A percentile compares a stretch with the other conserved stretches of the same genome.
Evolutionary conservation across 2,888 invertebrate genomes (phyloP).

Genomic region (Lacanobia oleracea): DNA sequence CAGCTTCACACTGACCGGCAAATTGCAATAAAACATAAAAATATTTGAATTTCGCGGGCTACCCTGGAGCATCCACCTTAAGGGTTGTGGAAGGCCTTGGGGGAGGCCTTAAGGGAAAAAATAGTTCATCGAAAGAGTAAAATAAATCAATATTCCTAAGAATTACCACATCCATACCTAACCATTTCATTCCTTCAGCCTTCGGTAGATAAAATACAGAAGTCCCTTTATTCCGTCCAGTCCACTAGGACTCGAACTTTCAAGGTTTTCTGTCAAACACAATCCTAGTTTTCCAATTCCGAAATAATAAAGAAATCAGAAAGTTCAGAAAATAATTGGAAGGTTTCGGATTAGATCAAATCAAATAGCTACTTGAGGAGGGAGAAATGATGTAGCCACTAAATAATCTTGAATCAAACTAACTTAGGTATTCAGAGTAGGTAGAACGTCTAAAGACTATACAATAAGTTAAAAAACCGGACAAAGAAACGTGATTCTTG

Average conservation of each 20-base stretch:
- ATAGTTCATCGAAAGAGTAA: too few species aligned
- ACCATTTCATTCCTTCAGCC: background rate
- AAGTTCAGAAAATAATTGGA: constrained; percentile 9
- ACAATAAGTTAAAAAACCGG: too few species aligned
- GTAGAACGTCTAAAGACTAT: too few species aligned
- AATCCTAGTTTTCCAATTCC: constrained; percentile 30
- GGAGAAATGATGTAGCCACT: background rate
- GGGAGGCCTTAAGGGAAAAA: too few species aligned
- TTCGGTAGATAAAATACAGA: background rate
- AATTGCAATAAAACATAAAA: too few species aligned
- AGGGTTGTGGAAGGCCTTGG: too few species aligned
- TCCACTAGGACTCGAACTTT: constrained; percentile 10
- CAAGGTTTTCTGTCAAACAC: constrained; percentile 23
- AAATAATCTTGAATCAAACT: too few species aligned
- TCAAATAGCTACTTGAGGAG: background rate
- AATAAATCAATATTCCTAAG: background rate
- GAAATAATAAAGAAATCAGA: constrained; percentile 19
- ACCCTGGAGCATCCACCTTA: too few species aligned
- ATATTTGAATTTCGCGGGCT: too few species aligned
- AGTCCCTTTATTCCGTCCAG: background rate
- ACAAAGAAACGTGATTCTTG: too few species aligned
- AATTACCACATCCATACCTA: background rate
- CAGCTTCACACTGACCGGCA: too few species aligned
- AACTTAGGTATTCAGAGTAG: too few species aligned
- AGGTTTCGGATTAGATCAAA: background rate